These are phyloP conservation scores for Artibeus jamaicensis DNA, from an alignment of 2,797 vertebrate species.

Conservation along the genomic window DNA sequence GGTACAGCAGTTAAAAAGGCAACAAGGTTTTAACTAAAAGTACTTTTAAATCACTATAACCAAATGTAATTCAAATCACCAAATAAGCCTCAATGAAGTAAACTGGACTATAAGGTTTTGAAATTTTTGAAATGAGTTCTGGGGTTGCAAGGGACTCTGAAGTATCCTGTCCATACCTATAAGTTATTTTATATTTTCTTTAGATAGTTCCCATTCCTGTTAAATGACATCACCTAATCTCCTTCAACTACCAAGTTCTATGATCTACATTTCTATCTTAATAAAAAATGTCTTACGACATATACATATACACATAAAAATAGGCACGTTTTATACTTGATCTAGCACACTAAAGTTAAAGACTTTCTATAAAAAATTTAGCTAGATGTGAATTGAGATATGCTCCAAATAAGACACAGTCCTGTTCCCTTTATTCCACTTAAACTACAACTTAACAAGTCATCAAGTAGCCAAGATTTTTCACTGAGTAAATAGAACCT, in stretches of 20 bases:
- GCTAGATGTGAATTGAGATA: not conserved
- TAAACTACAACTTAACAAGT: not conserved
- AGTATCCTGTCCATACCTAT: not conserved
- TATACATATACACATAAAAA: not conserved
- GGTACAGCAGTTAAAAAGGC: not conserved
- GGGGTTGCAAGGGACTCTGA: not conserved
- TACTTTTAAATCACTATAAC: not conserved
- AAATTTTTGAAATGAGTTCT: not conserved
- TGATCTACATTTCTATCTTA: not conserved
- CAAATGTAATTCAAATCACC: constrained; percentile 19
- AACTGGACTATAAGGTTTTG: not conserved
- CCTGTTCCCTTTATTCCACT: not conserved
- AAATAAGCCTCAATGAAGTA: not conserved
- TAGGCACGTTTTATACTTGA: not conserved
- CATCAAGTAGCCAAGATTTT: constrained; percentile 14
- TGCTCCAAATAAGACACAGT: not conserved
- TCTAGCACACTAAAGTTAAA: not conserved
- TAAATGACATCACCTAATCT: not conserved
- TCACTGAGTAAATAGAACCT: constrained; percentile 1
- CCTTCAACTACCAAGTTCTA: not conserved
- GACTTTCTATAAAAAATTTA: not conserved
- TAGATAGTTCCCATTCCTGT: not conserved
- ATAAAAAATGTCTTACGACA: not conserved
- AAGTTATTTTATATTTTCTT: constrained; percentile 6
- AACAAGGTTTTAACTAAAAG: constrained; percentile 29